phyloP scores from a whole-genome alignment of 2,888 invertebrate genomes.

The Isotomurus palustris region DNA sequence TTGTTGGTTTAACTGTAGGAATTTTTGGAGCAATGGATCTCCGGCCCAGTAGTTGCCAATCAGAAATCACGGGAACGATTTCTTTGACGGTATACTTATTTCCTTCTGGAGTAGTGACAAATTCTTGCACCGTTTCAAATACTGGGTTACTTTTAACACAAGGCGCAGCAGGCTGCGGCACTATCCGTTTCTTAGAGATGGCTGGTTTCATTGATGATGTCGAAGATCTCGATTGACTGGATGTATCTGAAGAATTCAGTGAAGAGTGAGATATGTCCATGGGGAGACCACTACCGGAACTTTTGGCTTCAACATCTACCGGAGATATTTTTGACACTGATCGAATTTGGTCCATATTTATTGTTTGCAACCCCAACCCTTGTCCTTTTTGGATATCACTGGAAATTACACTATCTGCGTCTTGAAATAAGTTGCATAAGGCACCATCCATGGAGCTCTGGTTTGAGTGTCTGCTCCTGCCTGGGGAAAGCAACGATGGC shows the following conservation, averaged over 20 bases:
- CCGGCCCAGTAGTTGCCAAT: constrained; percentile 22
- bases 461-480: neutral
- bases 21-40: constrained; percentile 23
- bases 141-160: constrained; percentile 11
- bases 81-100: constrained; percentile 13
- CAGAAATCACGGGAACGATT: neutral
- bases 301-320: too few relatives aligned
- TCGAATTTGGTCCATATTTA: too few relatives aligned
- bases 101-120: constrained; percentile 6
- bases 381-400: neutral
- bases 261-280: too few relatives aligned
- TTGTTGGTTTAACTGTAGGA: too few relatives aligned
- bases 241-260: neutral
- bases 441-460: neutral
- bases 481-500: constrained; percentile 24
- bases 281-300: too few relatives aligned
- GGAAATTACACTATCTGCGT: neutral
- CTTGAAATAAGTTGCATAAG: neutral
- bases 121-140: constrained; percentile 15
- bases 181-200: constrained; percentile 25
- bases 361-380: too few relatives aligned
- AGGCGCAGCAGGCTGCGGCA: constrained; percentile 13
- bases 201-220: too few relatives aligned
- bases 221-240: neutral
- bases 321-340: too few relatives aligned